Conservation (phyloP, 2,888 invertebrate genomes). For the Campopleginae sp. region DNA sequence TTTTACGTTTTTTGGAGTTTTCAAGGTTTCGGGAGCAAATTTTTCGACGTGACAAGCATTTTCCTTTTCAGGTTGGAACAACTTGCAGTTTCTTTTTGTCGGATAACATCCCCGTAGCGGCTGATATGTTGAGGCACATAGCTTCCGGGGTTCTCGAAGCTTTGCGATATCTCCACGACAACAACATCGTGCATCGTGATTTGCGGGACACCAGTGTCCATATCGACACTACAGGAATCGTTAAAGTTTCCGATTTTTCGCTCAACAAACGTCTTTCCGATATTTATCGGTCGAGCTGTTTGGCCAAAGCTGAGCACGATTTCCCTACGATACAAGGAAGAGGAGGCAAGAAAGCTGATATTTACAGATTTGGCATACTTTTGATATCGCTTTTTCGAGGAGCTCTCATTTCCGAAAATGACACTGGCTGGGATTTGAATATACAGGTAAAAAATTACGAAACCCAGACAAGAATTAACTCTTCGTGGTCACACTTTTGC, state of each 20-base stretch:
- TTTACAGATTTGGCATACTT: constrained; percentile 90
- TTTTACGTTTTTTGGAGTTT: no score
- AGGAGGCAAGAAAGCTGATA: constrained; percentile 89
- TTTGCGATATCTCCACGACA: constrained; percentile 91
- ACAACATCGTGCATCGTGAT: constrained; percentile 93
- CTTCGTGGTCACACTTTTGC: no score
- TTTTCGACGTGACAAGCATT: background rate
- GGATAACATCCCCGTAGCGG: constrained; percentile 85
- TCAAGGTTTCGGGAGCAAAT: no score
- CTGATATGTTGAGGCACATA: constrained; percentile 87
- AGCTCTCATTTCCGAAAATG: constrained; percentile 84
- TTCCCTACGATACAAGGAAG: constrained; percentile 82
- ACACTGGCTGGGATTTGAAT: constrained; percentile 86
- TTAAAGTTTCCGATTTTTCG: constrained; percentile 89
- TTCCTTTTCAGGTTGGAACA: constrained; percentile 80
- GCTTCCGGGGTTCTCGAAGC: constrained; percentile 90
- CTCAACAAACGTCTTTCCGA: constrained; percentile 89
- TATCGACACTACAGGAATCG: constrained; percentile 87
- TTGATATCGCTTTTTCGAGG: constrained; percentile 88
- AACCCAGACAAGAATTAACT: no score
- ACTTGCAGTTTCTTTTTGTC: constrained; percentile 85
- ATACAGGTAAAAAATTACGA: constrained; percentile 79
- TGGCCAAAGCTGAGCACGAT: constrained; percentile 80
- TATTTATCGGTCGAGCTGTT: constrained; percentile 81
- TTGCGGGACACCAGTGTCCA: constrained; percentile 91